These are phyloP conservation scores for Aurelia coerulea DNA, from an alignment of 30 jellyfish, hydroid and myxozoan species.

Conservation along the genomic window DNA sequence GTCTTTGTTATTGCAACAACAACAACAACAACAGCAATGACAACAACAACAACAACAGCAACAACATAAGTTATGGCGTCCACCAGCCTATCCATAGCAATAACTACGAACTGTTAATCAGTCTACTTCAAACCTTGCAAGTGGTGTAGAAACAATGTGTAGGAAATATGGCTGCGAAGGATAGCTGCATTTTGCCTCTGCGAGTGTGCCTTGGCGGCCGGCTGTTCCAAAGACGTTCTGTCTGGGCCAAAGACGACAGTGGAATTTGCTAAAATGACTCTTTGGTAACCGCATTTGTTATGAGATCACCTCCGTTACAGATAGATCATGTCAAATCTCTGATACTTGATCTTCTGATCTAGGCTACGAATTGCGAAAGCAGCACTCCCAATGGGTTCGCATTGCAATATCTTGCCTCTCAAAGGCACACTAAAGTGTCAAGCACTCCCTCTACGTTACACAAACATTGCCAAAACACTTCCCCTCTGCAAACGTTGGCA, in stretches of 20 bases:
- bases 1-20: too few relatives aligned
- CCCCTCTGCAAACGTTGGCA: neutral
- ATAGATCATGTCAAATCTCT: conserved; percentile 18
- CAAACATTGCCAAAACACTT: neutral
- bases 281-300: conserved; percentile 25
- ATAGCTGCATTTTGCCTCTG: neutral
- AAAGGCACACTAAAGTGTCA: neutral
- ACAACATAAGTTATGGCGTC: too few relatives aligned
- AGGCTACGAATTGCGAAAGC: conserved; percentile 9
- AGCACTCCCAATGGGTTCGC: neutral
- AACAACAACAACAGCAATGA: too few relatives aligned
- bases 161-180: too few relatives aligned
- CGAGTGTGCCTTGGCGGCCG: neutral
- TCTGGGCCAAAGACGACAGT: conserved; percentile 24
- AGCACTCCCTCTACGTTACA: neutral
- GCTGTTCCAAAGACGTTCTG: conserved; percentile 7
- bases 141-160: too few relatives aligned
- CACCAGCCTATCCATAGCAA: too few relatives aligned
- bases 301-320: conserved; percentile 41
- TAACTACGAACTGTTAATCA: too few relatives aligned
- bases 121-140: too few relatives aligned
- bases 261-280: conserved; percentile 47
- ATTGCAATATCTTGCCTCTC: too few relatives aligned
- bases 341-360: conserved; percentile 64
- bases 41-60: too few relatives aligned